Evolutionary conservation across 2,797 vertebrate species (phyloP).

Genomic region (Huso huso): DNA sequence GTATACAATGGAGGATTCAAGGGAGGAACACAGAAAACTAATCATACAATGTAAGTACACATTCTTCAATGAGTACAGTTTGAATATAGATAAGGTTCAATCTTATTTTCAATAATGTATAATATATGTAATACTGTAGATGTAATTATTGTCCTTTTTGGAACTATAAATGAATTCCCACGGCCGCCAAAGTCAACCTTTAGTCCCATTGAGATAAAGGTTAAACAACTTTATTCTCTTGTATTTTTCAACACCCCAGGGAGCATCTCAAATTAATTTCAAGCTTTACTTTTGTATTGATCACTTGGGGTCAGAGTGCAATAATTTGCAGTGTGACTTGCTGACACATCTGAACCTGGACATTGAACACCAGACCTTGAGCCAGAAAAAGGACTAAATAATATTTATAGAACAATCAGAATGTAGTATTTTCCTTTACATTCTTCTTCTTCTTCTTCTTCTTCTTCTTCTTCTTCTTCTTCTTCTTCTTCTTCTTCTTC

Average conservation of each 20-base stretch:
- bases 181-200: slow-evolving; percentile 48
- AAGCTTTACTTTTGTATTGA: slow-evolving; percentile 19
- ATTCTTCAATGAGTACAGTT: slow-evolving; percentile 4
- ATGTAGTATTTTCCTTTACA: no score
- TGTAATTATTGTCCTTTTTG: no score
- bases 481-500: no score
- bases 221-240: slow-evolving; percentile 54
- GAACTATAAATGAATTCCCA: slow-evolving; percentile 51
- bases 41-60: slow-evolving; percentile 83
- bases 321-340: slow-evolving; percentile 24
- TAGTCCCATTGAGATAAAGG: slow-evolving; percentile 54
- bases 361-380: neutral
- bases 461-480: no score
- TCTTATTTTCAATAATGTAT: no score
- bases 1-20: slow-evolving; percentile 96
- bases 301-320: slow-evolving; percentile 47
- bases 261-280: slow-evolving; percentile 46
- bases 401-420: no score
- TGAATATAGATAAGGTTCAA: no score
- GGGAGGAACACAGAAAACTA: slow-evolving; percentile 91
- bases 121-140: no score
- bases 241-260: slow-evolving; percentile 37
- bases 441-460: no score
- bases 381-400: no score
- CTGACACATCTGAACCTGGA: neutral